Percentiles rank a stretch among this genome's conserved stretches.
Evolutionary conservation across 2,888 invertebrate genomes (phyloP).

Genomic region (Gari tellinella): DNA sequence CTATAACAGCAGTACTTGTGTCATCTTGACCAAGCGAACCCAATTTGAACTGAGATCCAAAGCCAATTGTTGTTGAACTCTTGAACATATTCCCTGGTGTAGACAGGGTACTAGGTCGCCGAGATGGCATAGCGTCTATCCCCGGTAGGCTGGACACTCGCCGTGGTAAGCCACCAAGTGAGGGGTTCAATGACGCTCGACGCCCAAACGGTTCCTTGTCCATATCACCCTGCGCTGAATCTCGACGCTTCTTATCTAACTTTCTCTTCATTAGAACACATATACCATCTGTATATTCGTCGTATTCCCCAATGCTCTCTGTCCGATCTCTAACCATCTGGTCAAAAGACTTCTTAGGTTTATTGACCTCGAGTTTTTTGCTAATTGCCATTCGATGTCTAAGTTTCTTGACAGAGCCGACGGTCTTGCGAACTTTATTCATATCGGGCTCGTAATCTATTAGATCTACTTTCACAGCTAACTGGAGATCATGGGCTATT

Average conservation of each 20-base stretch:
- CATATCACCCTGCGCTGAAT: slow-evolving; percentile 42
- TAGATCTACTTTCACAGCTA: slow-evolving; percentile 25
- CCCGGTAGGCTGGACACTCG: neutral
- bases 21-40: slow-evolving; percentile 7
- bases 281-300: slow-evolving; percentile 65
- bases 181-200: slow-evolving; percentile 29
- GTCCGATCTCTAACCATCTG: slow-evolving; percentile 66
- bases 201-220: slow-evolving; percentile 36
- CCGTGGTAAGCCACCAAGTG: neutral
- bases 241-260: slow-evolving; percentile 62
- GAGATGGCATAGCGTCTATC: neutral
- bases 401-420: slow-evolving; percentile 63
- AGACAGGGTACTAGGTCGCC: slow-evolving; percentile 14
- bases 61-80: slow-evolving; percentile 35
- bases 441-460: slow-evolving; percentile 61
- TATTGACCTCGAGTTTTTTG: slow-evolving; percentile 57
- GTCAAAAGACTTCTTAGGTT: slow-evolving; percentile 57
- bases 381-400: slow-evolving; percentile 64
- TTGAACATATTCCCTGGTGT: slow-evolving; percentile 34
- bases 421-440: slow-evolving; percentile 62
- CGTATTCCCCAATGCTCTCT: slow-evolving; percentile 46
- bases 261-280: slow-evolving; percentile 66
- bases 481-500: slow-evolving; percentile 5
- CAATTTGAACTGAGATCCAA: slow-evolving; percentile 20
- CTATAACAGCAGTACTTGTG: slow-evolving; percentile 41